Evolutionary conservation across 1,140 invertebrate species (phyloP).

Genomic region (Drosophila ananassae): DNA sequence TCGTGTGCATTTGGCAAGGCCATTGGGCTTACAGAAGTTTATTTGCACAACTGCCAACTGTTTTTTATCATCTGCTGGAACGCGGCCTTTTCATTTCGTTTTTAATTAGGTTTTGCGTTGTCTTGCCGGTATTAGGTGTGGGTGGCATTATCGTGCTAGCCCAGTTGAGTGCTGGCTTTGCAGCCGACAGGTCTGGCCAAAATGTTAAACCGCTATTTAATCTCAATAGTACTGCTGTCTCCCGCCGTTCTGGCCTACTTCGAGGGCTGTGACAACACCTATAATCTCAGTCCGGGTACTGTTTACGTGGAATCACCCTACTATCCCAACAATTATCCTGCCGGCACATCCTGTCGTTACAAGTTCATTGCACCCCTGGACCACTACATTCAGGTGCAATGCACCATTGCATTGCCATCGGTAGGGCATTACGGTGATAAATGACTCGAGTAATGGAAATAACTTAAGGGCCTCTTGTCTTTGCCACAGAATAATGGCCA

Average conservation of each 20-base stretch:
- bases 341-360: constrained; percentile 76
- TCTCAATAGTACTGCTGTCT: constrained; percentile 22
- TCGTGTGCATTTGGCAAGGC: constrained; percentile 39
- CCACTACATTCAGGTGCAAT: constrained; percentile 63
- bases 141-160: constrained; percentile 26
- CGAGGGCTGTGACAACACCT: constrained; percentile 67
- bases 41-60: constrained; percentile 59
- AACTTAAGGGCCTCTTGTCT: background rate
- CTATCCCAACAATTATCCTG: constrained; percentile 70
- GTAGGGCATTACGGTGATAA: constrained; percentile 33
- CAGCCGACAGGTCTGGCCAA: constrained; percentile 36
- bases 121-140: constrained; percentile 49
- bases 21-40: constrained; percentile 3
- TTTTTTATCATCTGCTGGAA: constrained; percentile 33
- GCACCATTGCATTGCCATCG: constrained; percentile 58
- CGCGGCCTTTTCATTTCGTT: constrained; percentile 53
- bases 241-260: constrained; percentile 53
- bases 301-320: constrained; percentile 71
- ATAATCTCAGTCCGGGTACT: constrained; percentile 36
- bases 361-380: constrained; percentile 66
- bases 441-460: background rate
- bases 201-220: constrained; percentile 48
- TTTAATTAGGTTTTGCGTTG: constrained; percentile 47
- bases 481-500: constrained; percentile 39
- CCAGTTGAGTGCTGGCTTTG: constrained; percentile 58